These are phyloP conservation scores for Littorina saxatilis DNA, from an alignment of 1,140 invertebrate species.

Conservation along the genomic window DNA sequence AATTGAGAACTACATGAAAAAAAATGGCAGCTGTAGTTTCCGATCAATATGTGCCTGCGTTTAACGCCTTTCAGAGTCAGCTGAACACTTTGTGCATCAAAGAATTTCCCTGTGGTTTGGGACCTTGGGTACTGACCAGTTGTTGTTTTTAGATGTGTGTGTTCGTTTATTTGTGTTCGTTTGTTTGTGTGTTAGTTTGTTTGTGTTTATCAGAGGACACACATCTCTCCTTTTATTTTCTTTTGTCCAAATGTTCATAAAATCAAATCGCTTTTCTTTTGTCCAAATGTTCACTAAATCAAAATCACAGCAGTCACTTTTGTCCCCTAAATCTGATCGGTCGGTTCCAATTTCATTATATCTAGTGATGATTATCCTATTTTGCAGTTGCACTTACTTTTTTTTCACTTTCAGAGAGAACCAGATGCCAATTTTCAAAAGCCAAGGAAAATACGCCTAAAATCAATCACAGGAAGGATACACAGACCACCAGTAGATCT, in stretches of 20 bases:
- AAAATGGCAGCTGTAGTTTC: slow-evolving; percentile 49
- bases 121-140: slow-evolving; percentile 64
- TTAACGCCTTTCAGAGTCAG: slow-evolving; percentile 67
- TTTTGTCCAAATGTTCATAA: too few species aligned
- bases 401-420: slow-evolving; percentile 2
- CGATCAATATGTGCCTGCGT: slow-evolving; percentile 46
- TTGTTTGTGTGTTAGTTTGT: not conserved
- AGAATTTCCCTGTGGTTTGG: slow-evolving; percentile 73
- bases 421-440: slow-evolving; percentile 6
- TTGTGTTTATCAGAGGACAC: not conserved
- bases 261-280: too few species aligned
- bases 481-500: not conserved
- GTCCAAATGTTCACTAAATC: too few species aligned
- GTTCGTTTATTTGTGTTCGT: not conserved
- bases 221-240: too few species aligned
- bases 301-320: too few species aligned
- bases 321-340: too few species aligned
- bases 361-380: too few species aligned
- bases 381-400: too few species aligned
- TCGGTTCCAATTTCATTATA: too few species aligned
- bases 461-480: slow-evolving; percentile 11
- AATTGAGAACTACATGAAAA: too few species aligned
- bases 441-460: slow-evolving; percentile 4
- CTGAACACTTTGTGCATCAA: slow-evolving; percentile 68
- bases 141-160: not conserved